Evolutionary conservation across 2,113 vertebrate species (phyloP).

Genomic region (Pica pica): DNA sequence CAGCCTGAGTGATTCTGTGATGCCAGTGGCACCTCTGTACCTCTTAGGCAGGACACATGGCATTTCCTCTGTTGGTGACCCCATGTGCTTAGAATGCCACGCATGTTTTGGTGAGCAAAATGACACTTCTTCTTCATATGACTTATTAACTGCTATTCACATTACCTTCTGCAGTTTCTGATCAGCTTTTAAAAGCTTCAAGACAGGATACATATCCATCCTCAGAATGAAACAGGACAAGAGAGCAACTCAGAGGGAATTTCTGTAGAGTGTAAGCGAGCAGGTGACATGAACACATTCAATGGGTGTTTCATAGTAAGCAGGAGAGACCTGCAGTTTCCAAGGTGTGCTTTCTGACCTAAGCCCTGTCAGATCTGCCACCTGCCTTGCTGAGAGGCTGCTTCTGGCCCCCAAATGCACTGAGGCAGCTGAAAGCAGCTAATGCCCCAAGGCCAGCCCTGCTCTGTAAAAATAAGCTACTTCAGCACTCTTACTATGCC

Average conservation of each 20-base stretch:
- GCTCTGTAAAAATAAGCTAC: background rate
- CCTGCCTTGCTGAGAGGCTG: background rate
- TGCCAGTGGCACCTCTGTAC: background rate
- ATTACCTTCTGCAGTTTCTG: background rate
- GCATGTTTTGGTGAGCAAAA: background rate
- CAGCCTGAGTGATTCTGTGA: background rate
- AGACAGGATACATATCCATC: background rate
- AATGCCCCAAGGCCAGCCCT: background rate
- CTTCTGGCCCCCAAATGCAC: background rate
- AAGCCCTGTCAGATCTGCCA: background rate
- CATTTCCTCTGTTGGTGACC: background rate
- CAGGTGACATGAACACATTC: background rate
- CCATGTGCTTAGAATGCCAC: background rate
- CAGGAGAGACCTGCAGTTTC: background rate
- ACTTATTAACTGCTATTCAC: background rate
- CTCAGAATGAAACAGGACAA: background rate
- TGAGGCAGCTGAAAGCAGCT: background rate
- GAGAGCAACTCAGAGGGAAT: background rate
- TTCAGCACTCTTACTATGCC: background rate
- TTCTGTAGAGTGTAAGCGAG: background rate
- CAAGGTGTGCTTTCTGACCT: background rate
- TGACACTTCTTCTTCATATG: background rate
- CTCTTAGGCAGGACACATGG: background rate
- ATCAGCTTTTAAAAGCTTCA: background rate
- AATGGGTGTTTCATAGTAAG: background rate